These are phyloP conservation scores for Amphiduros pacificus DNA, from an alignment of 2,888 invertebrate genomes.

Conservation along the genomic window DNA sequence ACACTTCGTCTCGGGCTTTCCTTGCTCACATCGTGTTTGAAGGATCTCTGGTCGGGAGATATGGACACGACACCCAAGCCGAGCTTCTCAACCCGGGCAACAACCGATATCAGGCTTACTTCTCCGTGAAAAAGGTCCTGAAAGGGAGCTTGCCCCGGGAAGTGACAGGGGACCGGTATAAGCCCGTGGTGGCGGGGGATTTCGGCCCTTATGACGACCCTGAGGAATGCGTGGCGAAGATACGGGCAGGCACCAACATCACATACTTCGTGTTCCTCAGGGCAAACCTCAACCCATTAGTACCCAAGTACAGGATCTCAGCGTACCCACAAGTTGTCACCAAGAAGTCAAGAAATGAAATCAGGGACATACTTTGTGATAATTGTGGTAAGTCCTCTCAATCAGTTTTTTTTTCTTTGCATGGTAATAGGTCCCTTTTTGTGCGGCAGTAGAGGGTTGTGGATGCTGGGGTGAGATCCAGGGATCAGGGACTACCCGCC, in stretches of 20 bases:
- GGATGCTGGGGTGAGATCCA: too few relatives aligned
- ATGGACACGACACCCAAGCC: not conserved
- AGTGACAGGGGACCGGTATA: not conserved
- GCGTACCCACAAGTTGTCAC: slow-evolving; percentile 8
- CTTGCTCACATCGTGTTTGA: slow-evolving; percentile 12
- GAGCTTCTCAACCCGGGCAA: not conserved
- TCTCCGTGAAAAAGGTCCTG: slow-evolving; percentile 5
- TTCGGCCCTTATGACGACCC: slow-evolving; percentile 7
- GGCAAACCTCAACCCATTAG: not conserved
- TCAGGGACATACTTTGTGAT: not conserved
- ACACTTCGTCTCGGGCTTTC: slow-evolving; percentile 7
- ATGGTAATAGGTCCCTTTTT: too few relatives aligned
- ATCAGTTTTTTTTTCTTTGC: not conserved
- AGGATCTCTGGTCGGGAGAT: slow-evolving; percentile 7
- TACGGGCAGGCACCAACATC: not conserved
- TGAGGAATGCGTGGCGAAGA: slow-evolving; percentile 5
- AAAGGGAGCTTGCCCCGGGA: slow-evolving; percentile 5
- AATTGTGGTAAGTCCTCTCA: not conserved
- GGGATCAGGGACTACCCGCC: too few relatives aligned
- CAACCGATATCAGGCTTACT: slow-evolving; percentile 4
- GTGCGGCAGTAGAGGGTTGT: too few relatives aligned
- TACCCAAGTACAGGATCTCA: slow-evolving; percentile 14
- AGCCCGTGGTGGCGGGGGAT: slow-evolving; percentile 12
- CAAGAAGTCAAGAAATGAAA: not conserved
- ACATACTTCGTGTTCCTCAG: slow-evolving; percentile 6